A percentile compares a stretch with the other conserved stretches of the same genome.
Conservation (phyloP, 2,888 invertebrate genomes). For the Nebria salina region DNA sequence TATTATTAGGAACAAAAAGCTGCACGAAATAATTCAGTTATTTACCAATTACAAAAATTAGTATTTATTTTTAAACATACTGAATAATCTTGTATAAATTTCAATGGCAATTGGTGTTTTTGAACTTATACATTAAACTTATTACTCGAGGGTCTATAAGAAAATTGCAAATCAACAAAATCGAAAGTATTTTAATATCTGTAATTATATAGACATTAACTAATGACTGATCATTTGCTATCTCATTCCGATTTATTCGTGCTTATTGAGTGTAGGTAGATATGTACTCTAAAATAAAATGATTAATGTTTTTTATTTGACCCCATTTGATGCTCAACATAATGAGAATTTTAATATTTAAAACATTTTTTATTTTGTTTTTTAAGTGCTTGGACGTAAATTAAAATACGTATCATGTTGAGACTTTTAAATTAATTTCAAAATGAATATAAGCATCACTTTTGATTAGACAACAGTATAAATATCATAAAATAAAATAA, state of each 20-base stretch:
- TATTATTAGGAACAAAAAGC: not conserved
- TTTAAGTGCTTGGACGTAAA: not conserved
- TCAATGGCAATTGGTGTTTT: not conserved
- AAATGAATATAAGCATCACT: not conserved
- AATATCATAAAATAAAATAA: not conserved
- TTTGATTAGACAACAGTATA: not conserved
- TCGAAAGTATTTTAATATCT: not conserved
- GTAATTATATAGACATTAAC: not conserved
- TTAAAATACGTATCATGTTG: not conserved
- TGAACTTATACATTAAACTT: not conserved
- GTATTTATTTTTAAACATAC: too few species aligned
- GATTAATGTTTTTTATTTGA: slow-evolving; percentile 37
- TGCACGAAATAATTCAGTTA: not conserved
- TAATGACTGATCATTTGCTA: not conserved
- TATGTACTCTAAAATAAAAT: slow-evolving; percentile 17
- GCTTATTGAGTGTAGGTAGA: not conserved
- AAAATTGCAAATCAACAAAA: not conserved
- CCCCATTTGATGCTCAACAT: slow-evolving; percentile 26
- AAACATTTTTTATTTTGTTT: not conserved
- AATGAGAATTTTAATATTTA: slow-evolving; percentile 38
- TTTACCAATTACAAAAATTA: not conserved
- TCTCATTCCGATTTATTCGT: not conserved
- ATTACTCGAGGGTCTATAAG: not conserved
- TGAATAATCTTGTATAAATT: not conserved
- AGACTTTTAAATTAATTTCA: not conserved